Evolutionary conservation across 92 coral and sea anemone species (phyloP).

Genomic region (Parazoanthus darwini): DNA sequence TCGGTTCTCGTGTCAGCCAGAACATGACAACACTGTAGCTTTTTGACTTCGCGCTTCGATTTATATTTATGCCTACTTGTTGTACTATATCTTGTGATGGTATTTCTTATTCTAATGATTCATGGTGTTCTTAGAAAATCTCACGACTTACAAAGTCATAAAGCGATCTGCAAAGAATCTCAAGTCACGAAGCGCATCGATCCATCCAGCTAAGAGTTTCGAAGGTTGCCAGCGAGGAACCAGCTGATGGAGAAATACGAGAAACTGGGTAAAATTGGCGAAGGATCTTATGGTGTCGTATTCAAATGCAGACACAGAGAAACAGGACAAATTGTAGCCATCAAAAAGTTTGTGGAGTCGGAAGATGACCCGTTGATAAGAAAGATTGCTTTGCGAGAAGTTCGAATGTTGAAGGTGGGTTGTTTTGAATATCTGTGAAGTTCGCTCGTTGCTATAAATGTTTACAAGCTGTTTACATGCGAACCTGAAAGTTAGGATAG

Average conservation of each 20-base stretch:
- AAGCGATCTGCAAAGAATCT: constrained; percentile 7
- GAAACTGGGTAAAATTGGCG: constrained; percentile 93
- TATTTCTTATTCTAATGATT: constrained; percentile 11
- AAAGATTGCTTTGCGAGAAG: constrained; percentile 96
- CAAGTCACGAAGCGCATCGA: constrained; percentile 2
- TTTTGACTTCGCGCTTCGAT: neutral
- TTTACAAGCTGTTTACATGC: neutral
- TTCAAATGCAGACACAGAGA: constrained; percentile 96
- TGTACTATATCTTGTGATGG: neutral
- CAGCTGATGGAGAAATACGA: constrained; percentile 91
- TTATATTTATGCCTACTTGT: neutral
- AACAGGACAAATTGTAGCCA: constrained; percentile 90
- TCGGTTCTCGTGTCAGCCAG: neutral
- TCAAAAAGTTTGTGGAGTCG: constrained; percentile 94
- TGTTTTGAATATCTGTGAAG: neutral
- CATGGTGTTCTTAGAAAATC: neutral
- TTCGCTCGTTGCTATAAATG: neutral
- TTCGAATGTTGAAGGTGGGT: constrained; percentile 91
- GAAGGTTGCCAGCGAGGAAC: neutral
- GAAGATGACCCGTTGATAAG: constrained; percentile 93
- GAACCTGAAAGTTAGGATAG: neutral
- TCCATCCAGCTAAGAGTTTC: neutral
- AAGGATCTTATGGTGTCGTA: constrained; percentile 98
- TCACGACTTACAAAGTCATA: neutral
- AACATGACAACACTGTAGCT: neutral